These are phyloP conservation scores for Rhaphigaster nebulosa DNA, from an alignment of 2,888 invertebrate genomes.

Conservation along the genomic window DNA sequence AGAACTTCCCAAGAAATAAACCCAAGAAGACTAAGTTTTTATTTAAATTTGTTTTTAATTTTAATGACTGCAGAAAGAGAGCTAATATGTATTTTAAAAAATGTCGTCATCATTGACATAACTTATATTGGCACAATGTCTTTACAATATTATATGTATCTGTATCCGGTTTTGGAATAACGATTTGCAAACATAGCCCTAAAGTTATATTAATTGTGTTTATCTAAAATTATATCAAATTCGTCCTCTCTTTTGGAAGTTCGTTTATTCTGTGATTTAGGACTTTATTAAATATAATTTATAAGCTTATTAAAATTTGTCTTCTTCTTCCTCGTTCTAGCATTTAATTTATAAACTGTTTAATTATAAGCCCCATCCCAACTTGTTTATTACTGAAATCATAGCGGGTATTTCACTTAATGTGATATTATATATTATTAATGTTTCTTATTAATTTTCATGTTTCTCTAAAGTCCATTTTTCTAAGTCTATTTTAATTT, in stretches of 20 bases:
- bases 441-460: too few species aligned
- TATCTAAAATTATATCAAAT: background rate
- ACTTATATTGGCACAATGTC: background rate
- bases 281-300: background rate
- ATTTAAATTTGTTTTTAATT: too few species aligned
- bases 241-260: background rate
- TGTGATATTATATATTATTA: too few species aligned
- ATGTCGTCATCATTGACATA: background rate
- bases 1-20: too few species aligned
- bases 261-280: background rate
- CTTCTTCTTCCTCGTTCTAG: background rate
- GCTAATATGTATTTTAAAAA: too few species aligned
- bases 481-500: too few species aligned
- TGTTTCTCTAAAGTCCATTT: too few species aligned
- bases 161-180: background rate
- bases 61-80: too few species aligned
- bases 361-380: background rate
- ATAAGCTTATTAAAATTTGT: background rate
- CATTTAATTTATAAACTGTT: background rate
- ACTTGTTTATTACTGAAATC: background rate
- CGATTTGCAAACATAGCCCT: background rate
- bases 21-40: too few species aligned
- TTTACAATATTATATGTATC: background rate
- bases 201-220: background rate
- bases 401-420: too few species aligned